A percentile compares a stretch with the other conserved stretches of the same genome.
phyloP scores from a whole-genome alignment of 2,888 invertebrate genomes.

The Polydrusus pterygomalis region DNA sequence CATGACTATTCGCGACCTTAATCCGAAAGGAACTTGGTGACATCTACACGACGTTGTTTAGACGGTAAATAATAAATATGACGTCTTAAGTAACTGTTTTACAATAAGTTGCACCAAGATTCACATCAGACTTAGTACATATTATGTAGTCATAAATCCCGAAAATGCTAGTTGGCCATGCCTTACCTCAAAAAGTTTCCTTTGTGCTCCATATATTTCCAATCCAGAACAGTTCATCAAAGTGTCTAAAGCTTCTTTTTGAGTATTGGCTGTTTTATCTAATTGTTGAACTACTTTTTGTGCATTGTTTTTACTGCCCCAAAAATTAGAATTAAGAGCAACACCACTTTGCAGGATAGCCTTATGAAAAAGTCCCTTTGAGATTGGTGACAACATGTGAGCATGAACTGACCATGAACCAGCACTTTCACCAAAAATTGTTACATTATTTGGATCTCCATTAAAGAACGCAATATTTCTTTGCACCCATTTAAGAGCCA shows the following conservation, averaged over 20 bases:
- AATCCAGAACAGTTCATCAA: slow-evolving; percentile 48
- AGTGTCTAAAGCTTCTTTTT: slow-evolving; percentile 58
- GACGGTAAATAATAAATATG: no score
- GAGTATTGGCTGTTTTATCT: slow-evolving; percentile 58
- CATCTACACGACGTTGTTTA: no score
- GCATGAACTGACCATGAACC: slow-evolving; percentile 50
- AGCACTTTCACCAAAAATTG: slow-evolving; percentile 61
- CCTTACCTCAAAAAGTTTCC: no score
- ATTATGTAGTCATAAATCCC: no score
- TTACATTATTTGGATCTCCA: slow-evolving; percentile 74
- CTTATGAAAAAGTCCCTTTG: slow-evolving; percentile 61
- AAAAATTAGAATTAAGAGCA: slow-evolving; percentile 57
- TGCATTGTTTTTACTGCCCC: slow-evolving; percentile 33
- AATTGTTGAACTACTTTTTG: slow-evolving; percentile 52
- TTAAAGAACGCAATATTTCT: slow-evolving; percentile 72
- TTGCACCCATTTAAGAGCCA: slow-evolving; percentile 74
- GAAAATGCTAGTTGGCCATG: no score
- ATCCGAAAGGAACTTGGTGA: no score
- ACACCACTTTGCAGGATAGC: slow-evolving; percentile 63
- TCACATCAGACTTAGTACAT: no score
- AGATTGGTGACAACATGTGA: slow-evolving; percentile 45
- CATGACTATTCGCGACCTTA: no score
- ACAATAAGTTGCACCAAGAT: no score
- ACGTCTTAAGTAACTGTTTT: no score
- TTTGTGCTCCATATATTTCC: slow-evolving; percentile 51